Evolutionary conservation across 2,888 invertebrate species (phyloP), one percentile per base, ranked within the genome.

Genomic region (Vannuccia rotundouncinata): DNA sequence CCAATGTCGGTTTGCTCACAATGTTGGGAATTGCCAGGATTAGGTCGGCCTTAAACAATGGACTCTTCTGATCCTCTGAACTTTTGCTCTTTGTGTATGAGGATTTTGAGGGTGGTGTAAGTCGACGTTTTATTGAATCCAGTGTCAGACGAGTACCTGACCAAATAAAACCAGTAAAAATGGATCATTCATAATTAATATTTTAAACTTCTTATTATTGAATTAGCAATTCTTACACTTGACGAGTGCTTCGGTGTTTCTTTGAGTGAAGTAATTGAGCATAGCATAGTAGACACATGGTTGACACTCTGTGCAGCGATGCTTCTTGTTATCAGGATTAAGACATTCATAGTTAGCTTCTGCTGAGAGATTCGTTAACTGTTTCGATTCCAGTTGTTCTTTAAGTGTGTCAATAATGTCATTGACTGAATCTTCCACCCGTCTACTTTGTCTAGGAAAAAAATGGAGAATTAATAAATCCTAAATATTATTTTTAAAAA

Each of bases 241-340:
- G 83, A 94, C 93, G 0, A 96, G 90, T 0, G 95, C 94, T 85
- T 96, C 96, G 31, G 95, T 92, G 22, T 95, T 93, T 88, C 95
- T 94, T 82, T 95, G 91, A 83, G 94, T 95, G 88, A 95, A 96
- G 87, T 85, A 83, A 81, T 86, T 86, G 31, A 88, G 84, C 30
- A 88, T 83, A 25, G 84, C 81, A 82, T 85, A 86, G 84, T 86
- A 88, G 74, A 84, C 84, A 81, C 88, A 87, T 1, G 86, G 86
- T 81, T 85, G 85, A 82, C 87, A 87, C 77, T 87, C 87, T 83
- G 85, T 85, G 78, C 87, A 87, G n/a, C 87, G 83, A 78, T 85
- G 84, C 81, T 87, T 87, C 83, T 85, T 85, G 78, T 83, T 78
- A 82, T 86, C 86, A 10, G 85, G 85, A 25, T 84, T 82, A 25